Base-by-base conservation (phyloP, 2,113 vertebrate genomes). In the Amblyopsis rosae region DNA sequence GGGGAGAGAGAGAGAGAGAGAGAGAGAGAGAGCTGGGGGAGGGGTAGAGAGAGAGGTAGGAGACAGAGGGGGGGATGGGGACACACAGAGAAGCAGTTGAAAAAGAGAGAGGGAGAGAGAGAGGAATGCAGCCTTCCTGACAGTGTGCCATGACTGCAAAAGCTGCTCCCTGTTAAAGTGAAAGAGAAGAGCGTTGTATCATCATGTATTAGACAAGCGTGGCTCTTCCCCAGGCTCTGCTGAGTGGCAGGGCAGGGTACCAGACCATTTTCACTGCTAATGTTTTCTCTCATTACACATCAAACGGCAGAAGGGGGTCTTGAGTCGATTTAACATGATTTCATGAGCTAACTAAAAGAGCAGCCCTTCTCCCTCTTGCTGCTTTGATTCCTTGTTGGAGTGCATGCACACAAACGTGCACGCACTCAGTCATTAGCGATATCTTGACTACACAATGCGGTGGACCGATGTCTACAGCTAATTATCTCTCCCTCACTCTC, bases 201-300 rank as follows among this genome's bases (percentile, higher is more conserved):
- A 26, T 26, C 26, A 26, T 85, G 76, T 86, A 89, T 87, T 89
- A 90, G 86, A 86, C 72, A 56, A 76, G 77, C 65, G 74, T 63
- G 77, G 80, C 71, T 83, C 81, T 75, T 80, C 80, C 79, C 26
- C 77, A 73, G 72, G 81, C 82, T 86, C 66, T 83, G 80, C 69
- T 82, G 82, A 87, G 83, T 77, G 50, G 67, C 65, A 62, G 83
- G 79, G 83, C 16, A 79, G 80, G 55, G 82, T 77, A 82, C 5
- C 82, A 86, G 75, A 75, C 81, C 82, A 73, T 88, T 88, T 85
- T 85, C 73, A 83, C 80, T 85, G 83, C 87, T 88, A 85, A 86
- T 89, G 83, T 83, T 77, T 88, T 86, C 78, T 88, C 85, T 89
- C 85, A 84, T 88, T 87, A 87, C 88, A 88, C 84, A 91, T 88